A percentile compares a stretch with the other conserved stretches of the same genome.
These are phyloP conservation scores for Ceratina japonica DNA, from an alignment of 1,140 invertebrate species.

Conservation along the genomic window DNA sequence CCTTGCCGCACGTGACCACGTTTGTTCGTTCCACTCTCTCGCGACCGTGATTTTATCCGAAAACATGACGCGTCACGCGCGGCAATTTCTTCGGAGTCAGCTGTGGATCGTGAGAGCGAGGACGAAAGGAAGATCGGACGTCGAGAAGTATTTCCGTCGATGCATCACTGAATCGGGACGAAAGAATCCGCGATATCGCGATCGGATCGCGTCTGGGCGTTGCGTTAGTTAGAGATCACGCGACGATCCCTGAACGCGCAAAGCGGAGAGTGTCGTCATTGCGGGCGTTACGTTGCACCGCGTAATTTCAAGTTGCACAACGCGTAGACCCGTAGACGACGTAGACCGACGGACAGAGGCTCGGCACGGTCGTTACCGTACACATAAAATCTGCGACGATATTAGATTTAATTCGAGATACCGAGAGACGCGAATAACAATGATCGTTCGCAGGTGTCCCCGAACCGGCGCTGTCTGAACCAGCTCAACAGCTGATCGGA, in stretches of 20 bases:
- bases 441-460: constrained; percentile 74
- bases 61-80: background rate
- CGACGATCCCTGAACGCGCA: background rate
- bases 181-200: background rate
- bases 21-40: background rate
- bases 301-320: constrained; percentile 32
- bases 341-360: too few species aligned
- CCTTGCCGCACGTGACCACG: background rate
- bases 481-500: constrained; percentile 80
- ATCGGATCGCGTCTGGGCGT: constrained; percentile 1
- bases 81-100: background rate
- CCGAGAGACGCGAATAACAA: background rate
- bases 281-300: constrained; percentile 9
- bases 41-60: background rate
- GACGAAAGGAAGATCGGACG: too few species aligned
- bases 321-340: too few species aligned
- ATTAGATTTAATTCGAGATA: too few species aligned
- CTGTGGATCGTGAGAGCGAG: too few species aligned
- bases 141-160: too few species aligned
- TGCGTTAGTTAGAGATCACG: constrained; percentile 18
- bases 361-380: background rate
- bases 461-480: constrained; percentile 79
- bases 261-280: background rate
- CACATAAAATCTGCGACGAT: background rate
- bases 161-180: background rate